Percentiles rank a stretch among this genome's conserved stretches.
Evolutionary conservation across 2,113 vertebrate genomes (phyloP).

Genomic region (Ctenodactylus gundi): DNA sequence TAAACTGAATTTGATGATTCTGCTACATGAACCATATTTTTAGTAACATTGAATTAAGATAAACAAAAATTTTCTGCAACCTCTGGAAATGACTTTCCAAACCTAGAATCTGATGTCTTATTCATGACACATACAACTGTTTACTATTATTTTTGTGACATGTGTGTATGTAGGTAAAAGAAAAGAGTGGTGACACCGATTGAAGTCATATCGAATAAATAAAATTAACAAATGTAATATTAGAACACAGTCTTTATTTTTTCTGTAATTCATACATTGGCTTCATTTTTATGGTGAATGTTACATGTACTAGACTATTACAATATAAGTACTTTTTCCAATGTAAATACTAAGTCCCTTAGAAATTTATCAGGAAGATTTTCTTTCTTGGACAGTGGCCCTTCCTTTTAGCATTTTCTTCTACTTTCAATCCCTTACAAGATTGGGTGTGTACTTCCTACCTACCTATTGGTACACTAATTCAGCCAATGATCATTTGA

Average conservation of each 20-base stretch:
- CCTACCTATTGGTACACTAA: not conserved
- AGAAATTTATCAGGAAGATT: not conserved
- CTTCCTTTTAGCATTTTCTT: not conserved
- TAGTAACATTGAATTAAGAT: not conserved
- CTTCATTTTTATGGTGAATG: not conserved
- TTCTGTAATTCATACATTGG: not conserved
- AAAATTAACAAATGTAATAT: not conserved
- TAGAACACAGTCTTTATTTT: not conserved
- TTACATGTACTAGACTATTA: not conserved
- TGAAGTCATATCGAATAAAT: not conserved
- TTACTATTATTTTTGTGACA: not conserved
- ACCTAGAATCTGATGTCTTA: not conserved
- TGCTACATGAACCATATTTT: not conserved
- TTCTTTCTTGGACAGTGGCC: not conserved
- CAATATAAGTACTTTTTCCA: no score
- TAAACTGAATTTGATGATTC: not conserved
- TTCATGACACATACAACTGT: not conserved
- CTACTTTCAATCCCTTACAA: not conserved
- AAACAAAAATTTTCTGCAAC: not conserved
- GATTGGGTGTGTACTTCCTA: not conserved
- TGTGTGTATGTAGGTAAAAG: not conserved
- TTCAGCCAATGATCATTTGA: not conserved
- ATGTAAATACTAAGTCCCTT: not conserved
- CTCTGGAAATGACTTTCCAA: not conserved
- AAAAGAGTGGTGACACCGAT: not conserved